Evolutionary conservation across 2,888 invertebrate genomes (phyloP), one percentile per base, ranked within the genome.

Genomic region (Cantharis rufa): DNA sequence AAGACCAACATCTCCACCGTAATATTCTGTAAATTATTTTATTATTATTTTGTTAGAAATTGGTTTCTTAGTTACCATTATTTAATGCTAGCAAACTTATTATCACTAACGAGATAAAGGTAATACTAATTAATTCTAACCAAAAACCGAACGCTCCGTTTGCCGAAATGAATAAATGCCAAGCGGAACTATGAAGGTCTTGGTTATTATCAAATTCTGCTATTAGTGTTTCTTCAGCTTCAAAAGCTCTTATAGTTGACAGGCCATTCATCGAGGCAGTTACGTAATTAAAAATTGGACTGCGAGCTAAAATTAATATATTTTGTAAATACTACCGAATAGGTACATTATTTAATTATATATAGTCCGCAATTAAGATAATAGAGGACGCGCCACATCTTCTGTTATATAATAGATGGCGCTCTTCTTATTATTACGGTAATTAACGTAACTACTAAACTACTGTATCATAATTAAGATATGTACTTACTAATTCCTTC

Each of bases 261-360:
- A 95, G 87, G 1, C 95, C 95, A 85, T 93, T 92, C 21, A 95
- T 89, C 0, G 93, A 92, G 70, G 93, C 92, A 82, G 92, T 93
- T 62, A 94, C 89, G 82, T 94, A 92, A 1, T 92, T 91, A 85
- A 93, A 95, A 0, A 95, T 91, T 0, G 95, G 95, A 82, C 94
- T 94, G 64, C 94, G 91, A 73, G 93, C 94, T 94, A 86, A 11
- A 80, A 83, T 16, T 48, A 48, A 48, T n/a, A 48, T n/a, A n/a
- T n/a, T n/a, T n/a, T 48, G 48, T 0, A 21, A 4, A 21, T 21
- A 21, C 21, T 21, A 7, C 21, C 4, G 21, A 18, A 18, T 18
- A n/a, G n/a, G n/a, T n/a, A n/a, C n/a, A n/a, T n/a, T n/a, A n/a
- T n/a, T n/a, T n/a, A n/a, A n/a, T n/a, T n/a, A n/a, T n/a, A n/a